Conservation (phyloP, 2,797 vertebrate species). For the Sebastes nivosus region DNA sequence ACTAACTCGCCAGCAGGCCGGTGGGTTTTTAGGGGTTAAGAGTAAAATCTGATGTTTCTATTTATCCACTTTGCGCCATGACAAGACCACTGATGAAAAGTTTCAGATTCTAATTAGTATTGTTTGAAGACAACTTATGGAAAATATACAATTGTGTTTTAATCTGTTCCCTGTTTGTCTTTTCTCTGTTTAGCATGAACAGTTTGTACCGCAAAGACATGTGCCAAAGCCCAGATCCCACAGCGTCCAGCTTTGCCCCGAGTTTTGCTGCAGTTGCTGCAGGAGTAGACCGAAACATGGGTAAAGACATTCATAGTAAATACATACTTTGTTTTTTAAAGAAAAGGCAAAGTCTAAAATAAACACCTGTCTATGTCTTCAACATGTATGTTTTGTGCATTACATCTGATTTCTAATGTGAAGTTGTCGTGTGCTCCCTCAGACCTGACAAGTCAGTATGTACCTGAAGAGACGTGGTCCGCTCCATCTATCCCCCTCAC, state of each 20-base stretch:
- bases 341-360: neutral
- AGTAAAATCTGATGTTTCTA: neutral
- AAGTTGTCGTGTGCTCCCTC: neutral
- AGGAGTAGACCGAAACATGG: conserved; percentile 86
- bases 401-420: neutral
- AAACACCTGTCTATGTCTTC: neutral
- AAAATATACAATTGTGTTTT: neutral
- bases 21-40: too few relatives aligned
- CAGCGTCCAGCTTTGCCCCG: conserved; percentile 81
- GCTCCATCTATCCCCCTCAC: conserved; percentile 89
- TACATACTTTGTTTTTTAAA: neutral
- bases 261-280: conserved; percentile 86
- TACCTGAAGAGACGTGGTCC: conserved; percentile 89
- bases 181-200: conserved; percentile 65
- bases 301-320: conserved; percentile 68
- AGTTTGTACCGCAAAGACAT: conserved; percentile 77
- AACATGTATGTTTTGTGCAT: accelerated
- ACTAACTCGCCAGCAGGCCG: too few relatives aligned
- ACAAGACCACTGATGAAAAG: neutral
- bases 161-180: neutral
- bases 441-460: conserved; percentile 82
- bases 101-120: neutral
- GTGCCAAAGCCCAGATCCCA: conserved; percentile 77
- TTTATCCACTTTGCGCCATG: neutral
- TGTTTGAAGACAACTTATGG: neutral